These are phyloP conservation scores for Halcyon malimbica DNA, from an alignment of 2,113 vertebrate species.

Conservation along the genomic window DNA sequence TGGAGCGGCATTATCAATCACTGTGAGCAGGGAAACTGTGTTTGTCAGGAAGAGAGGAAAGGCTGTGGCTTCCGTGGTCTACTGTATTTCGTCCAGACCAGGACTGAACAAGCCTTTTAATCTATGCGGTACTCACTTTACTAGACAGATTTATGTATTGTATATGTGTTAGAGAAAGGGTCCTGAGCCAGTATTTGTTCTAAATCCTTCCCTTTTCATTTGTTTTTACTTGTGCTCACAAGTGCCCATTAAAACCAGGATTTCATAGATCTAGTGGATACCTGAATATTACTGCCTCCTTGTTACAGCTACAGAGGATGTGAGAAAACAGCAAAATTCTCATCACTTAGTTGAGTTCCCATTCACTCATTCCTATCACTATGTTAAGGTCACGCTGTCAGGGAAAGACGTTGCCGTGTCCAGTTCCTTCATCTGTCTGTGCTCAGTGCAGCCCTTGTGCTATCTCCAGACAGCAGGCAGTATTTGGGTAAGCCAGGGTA, in stretches of 20 bases:
- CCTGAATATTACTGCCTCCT: not conserved
- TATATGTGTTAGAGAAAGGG: not conserved
- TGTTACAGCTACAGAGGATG: not conserved
- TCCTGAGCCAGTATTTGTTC: not conserved
- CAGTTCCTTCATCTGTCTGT: not conserved
- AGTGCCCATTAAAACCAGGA: not conserved
- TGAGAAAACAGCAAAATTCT: not conserved
- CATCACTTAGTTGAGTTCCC: not conserved
- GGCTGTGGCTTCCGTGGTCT: not conserved
- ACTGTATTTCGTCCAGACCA: not conserved
- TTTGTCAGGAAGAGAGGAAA: not conserved
- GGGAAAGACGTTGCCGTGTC: not conserved
- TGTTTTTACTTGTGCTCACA: not conserved
- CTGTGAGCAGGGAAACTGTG: not conserved
- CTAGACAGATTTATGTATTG: not conserved
- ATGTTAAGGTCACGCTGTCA: not conserved
- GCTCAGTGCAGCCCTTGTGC: not conserved
- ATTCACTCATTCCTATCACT: fast-evolving
- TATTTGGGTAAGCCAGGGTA: not conserved
- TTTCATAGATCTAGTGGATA: not conserved
- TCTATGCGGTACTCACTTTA: not conserved
- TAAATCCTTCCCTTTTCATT: not conserved
- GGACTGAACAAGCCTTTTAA: not conserved
- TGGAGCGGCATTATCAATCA: not conserved
- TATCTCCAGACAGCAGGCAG: not conserved